phyloP scores from a whole-genome alignment of 2,797 vertebrate species.

The Xenentodon cancila region DNA sequence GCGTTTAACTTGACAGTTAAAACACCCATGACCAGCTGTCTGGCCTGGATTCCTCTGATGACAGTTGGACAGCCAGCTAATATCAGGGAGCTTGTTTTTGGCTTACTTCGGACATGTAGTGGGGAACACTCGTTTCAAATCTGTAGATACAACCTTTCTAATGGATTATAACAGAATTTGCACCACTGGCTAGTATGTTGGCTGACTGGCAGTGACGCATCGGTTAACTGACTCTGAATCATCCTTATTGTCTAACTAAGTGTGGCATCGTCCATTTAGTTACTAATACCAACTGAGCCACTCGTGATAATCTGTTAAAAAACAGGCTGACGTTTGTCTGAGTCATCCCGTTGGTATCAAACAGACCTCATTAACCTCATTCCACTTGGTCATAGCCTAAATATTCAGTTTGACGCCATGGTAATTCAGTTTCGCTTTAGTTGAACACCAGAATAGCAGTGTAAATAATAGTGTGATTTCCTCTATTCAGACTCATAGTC shows the following conservation, averaged over 20 bases:
- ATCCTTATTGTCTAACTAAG: constrained; percentile 25
- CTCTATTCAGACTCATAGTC: constrained; percentile 35
- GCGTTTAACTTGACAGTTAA: constrained; percentile 4
- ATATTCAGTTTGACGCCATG: constrained; percentile 55
- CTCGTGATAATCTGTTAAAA: constrained; percentile 41
- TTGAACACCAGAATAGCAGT: constrained; percentile 35
- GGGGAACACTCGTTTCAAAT: constrained; percentile 7
- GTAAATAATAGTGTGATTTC: constrained; percentile 50
- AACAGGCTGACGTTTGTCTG: constrained; percentile 42
- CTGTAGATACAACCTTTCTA: constrained; percentile 16
- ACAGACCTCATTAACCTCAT: constrained; percentile 60
- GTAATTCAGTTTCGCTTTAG: constrained; percentile 44
- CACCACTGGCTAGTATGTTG: constrained; percentile 36
- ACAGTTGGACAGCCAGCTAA: neutral
- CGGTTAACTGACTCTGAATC: constrained; percentile 50
- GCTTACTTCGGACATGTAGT: constrained; percentile 7
- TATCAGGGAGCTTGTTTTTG: neutral
- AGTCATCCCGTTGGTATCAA: constrained; percentile 59
- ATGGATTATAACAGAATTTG: constrained; percentile 17
- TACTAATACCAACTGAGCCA: constrained; percentile 44
- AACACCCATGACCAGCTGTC: too few relatives aligned
- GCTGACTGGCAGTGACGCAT: constrained; percentile 35
- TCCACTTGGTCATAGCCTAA: constrained; percentile 41
- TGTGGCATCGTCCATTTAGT: constrained; percentile 25
- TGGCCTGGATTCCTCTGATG: neutral